Evolutionary conservation across 2,888 invertebrate species (phyloP).

Genomic region (Thecocarcelia acutangulata): DNA sequence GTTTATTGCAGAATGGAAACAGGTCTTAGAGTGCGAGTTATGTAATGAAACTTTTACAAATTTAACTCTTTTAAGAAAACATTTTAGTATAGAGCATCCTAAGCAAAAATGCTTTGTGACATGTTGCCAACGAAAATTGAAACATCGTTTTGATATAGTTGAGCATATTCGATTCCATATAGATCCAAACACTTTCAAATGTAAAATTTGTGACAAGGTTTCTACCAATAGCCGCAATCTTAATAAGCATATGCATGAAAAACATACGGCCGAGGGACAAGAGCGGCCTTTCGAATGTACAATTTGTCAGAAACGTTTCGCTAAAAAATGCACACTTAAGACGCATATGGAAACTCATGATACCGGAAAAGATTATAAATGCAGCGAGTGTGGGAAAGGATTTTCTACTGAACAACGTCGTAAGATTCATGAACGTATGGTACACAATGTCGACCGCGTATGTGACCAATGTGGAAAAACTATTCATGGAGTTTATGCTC

Average conservation of each 20-base stretch:
- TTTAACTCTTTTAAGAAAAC: slow-evolving; percentile 68
- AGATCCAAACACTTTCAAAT: slow-evolving; percentile 72
- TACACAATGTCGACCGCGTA: slow-evolving; percentile 65
- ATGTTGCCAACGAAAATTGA: slow-evolving; percentile 71
- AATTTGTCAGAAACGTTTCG: slow-evolving; percentile 70
- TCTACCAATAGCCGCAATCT: slow-evolving; percentile 68
- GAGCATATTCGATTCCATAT: slow-evolving; percentile 72
- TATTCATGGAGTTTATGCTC: slow-evolving; percentile 66
- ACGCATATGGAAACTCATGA: slow-evolving; percentile 71
- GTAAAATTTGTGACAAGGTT: slow-evolving; percentile 69
- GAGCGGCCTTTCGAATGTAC: slow-evolving; percentile 68
- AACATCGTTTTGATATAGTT: slow-evolving; percentile 71
- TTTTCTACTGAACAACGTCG: slow-evolving; percentile 68
- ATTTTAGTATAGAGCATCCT: slow-evolving; percentile 70
- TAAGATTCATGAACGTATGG: slow-evolving; percentile 69
- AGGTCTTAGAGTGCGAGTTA: slow-evolving; percentile 68
- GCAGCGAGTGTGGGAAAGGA: slow-evolving; percentile 72
- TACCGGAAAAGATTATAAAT: slow-evolving; percentile 69
- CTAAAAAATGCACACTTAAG: slow-evolving; percentile 66
- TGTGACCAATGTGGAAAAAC: slow-evolving; percentile 71
- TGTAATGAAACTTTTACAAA: slow-evolving; percentile 63
- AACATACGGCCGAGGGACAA: slow-evolving; percentile 58
- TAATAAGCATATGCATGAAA: slow-evolving; percentile 69
- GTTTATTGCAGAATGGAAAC: slow-evolving; percentile 67
- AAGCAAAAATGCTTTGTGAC: slow-evolving; percentile 68